phyloP scores from a whole-genome alignment of 2,888 invertebrate species.

The Brassicogethes aeneus region DNA sequence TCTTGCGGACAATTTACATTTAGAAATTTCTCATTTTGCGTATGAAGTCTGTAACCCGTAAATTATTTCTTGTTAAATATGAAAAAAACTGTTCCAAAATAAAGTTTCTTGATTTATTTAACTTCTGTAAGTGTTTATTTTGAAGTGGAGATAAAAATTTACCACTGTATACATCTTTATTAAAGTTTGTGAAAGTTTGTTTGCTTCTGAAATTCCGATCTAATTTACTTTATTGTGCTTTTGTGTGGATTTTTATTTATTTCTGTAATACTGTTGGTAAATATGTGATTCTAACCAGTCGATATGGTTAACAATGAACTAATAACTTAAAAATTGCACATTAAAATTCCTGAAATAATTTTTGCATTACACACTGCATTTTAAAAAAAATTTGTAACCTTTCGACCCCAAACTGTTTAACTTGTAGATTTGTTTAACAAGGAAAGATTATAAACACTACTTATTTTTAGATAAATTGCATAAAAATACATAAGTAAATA shows the following conservation, averaged over 20 bases:
- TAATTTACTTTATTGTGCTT: too few relatives aligned
- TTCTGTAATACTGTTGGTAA: too few relatives aligned
- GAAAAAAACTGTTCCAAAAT: conserved; percentile 11
- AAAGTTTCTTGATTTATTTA: conserved; percentile 19
- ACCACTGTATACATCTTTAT: too few relatives aligned
- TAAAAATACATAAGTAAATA: too few relatives aligned
- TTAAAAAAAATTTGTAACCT: conserved; percentile 19
- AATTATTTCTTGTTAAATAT: conserved; percentile 12
- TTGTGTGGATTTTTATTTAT: too few relatives aligned
- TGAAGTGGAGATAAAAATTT: too few relatives aligned
- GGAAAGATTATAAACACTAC: too few relatives aligned
- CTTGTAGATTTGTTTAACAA: too few relatives aligned
- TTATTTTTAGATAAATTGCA: too few relatives aligned
- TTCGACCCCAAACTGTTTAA: conserved; percentile 10
- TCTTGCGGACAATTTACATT: conserved; percentile 27
- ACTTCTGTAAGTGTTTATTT: conserved; percentile 24
- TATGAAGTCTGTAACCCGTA: conserved; percentile 11
- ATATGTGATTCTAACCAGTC: too few relatives aligned
- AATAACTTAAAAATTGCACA: too few relatives aligned
- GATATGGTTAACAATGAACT: too few relatives aligned
- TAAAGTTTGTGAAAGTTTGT: conserved; percentile 15
- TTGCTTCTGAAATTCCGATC: conserved; percentile 24
- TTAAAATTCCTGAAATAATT: conserved; percentile 23
- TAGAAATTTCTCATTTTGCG: conserved; percentile 16
- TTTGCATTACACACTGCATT: conserved; percentile 19